Base-by-base conservation (phyloP, 64 coral and sea anemone species). In the Montipora sp. region DNA sequence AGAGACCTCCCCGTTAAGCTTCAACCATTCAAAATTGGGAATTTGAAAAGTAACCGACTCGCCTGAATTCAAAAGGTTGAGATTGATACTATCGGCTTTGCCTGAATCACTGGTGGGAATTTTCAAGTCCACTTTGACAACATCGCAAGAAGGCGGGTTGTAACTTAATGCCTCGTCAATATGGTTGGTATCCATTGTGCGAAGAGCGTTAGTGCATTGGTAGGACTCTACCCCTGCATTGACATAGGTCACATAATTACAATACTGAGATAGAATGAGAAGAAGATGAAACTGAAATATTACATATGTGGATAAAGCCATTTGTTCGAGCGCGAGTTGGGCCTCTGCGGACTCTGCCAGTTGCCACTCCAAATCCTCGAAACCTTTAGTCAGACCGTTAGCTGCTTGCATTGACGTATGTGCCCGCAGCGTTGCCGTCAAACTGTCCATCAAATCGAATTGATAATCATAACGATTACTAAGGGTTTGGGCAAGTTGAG, bases 271-370 rank as follows among this genome's bases (percentile, higher is more conserved):
- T 77, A 90, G 88, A 14, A 78, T 90, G 55, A 90, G 73, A 77
- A 90, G 51, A 0, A 90, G 19, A 65, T 90, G 88, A 27, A 90
- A 90, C 36, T 90, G 88, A 36, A 76, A 90, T 48, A 90, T 78
- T 67, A 90, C 63, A 78, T 90, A 90, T 78, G 88, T 90, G 88
- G 88, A 78, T 90, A 90, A 90, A 77, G 76, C 88, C 74, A 90
- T 90, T 77, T 90, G 49, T 57, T 90, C 88, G 24, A 90, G 88
- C 73, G 88, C 88, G 50, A 90, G 57, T 45, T 90, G 74, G 13
- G 76, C 76, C 58, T 44, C 75, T 4, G 27, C 21, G n/a, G 88
- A 90, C 50, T 78, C 76, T 18, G 74, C 73, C n/a, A 48, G 36
- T 50, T 88, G 86, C 76, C 57, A 1, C 65, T 88, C 66, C 24